A percentile compares a stretch with the other conserved stretches of the same genome.
Conservation (phyloP, 2,113 vertebrate genomes). For the Pteruthius melanotis region DNA sequence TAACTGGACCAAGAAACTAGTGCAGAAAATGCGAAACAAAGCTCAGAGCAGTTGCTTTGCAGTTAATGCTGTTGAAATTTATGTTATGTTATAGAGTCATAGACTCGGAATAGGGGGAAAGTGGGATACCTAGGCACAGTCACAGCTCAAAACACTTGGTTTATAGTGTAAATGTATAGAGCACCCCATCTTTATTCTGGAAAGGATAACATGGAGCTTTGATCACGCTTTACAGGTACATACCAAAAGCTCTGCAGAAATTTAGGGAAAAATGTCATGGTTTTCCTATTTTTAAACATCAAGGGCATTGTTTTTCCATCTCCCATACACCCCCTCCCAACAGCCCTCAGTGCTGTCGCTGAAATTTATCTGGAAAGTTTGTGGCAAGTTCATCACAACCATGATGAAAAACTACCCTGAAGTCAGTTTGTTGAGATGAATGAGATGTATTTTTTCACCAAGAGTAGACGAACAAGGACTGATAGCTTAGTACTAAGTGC, state of each 20-base stretch:
- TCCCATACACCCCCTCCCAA: not conserved
- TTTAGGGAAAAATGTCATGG: not conserved
- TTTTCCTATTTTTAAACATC: not conserved
- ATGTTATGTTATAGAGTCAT: not conserved
- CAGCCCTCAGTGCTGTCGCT: not conserved
- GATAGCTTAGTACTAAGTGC: not conserved
- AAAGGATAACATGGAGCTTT: not conserved
- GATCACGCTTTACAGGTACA: not conserved
- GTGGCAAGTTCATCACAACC: not conserved
- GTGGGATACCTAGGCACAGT: not conserved
- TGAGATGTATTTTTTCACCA: not conserved
- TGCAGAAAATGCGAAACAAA: not conserved
- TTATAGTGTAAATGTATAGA: not conserved
- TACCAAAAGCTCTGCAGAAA: not conserved
- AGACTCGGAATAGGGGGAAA: not conserved
- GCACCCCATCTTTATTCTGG: not conserved
- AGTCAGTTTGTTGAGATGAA: not conserved
- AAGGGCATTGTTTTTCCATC: not conserved
- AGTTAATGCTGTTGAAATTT: not conserved
- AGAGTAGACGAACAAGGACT: not conserved
- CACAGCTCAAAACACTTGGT: not conserved
- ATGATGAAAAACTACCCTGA: not conserved
- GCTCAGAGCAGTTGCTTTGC: not conserved
- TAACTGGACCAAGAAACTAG: not conserved
- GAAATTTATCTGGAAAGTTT: not conserved